Evolutionary conservation across 2,113 vertebrate species (phyloP).

Genomic region (Carlito syrichta): DNA sequence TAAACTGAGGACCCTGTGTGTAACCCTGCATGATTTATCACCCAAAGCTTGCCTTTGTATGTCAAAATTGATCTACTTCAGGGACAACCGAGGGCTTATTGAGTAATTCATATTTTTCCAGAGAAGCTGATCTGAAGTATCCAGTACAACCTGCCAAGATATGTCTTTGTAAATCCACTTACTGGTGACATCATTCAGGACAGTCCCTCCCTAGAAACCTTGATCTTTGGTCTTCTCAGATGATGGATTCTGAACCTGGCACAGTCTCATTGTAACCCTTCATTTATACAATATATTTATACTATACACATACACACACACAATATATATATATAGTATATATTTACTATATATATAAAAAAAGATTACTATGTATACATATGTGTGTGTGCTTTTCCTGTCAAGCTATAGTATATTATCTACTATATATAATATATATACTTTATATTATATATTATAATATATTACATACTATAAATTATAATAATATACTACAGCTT

Average conservation of each 20-base stretch:
- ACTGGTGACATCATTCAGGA: background rate
- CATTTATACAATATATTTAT: background rate
- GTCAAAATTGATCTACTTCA: background rate
- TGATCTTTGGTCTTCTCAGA: background rate
- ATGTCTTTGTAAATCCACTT: background rate
- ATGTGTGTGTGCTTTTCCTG: no score
- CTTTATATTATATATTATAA: no score
- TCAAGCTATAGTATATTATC: no score
- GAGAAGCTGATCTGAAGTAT: background rate
- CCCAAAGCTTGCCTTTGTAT: background rate
- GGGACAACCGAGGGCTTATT: background rate
- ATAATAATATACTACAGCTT: background rate
- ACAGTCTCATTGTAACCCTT: background rate
- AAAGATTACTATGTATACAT: no score
- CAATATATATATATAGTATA: no score
- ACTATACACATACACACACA: background rate
- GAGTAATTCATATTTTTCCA: conserved; percentile 2
- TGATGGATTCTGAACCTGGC: background rate
- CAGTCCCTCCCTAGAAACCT: background rate
- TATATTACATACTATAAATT: no score
- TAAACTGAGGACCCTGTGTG: background rate
- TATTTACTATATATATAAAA: no score
- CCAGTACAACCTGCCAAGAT: background rate
- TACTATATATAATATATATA: no score
- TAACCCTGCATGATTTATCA: background rate